Percentiles rank a stretch among this genome's conserved stretches.
phyloP scores from a whole-genome alignment of 2,888 invertebrate genomes.

The Minunthozetes semirufus region DNA sequence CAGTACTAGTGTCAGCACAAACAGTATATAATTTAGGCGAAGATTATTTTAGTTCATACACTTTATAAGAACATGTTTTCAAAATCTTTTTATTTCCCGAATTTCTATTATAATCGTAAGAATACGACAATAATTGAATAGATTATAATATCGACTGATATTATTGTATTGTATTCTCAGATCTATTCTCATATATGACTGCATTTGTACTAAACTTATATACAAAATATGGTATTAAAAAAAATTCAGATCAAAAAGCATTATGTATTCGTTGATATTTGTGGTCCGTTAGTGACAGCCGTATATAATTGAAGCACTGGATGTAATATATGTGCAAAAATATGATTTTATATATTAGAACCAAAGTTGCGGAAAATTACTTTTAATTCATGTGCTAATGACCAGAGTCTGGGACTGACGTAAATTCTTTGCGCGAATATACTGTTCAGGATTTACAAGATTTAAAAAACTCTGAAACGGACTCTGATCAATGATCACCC shows the following conservation, averaged over 20 bases:
- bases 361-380: constrained; percentile 32
- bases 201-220: constrained; percentile 8
- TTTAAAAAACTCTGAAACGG: background rate
- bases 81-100: background rate
- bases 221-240: constrained; percentile 17
- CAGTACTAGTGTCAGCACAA: too few species aligned
- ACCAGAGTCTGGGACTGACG: constrained; percentile 14
- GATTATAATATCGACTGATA: background rate
- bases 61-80: too few species aligned
- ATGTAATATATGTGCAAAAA: constrained; percentile 31
- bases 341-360: constrained; percentile 20
- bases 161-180: background rate
- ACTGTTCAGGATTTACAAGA: constrained; percentile 2
- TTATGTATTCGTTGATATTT: constrained; percentile 14
- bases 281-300: constrained; percentile 27
- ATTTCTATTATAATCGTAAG: background rate
- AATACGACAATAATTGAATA: constrained; percentile 16
- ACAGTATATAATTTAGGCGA: too few species aligned
- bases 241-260: constrained; percentile 14
- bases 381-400: constrained; percentile 32
- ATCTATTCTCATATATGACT: constrained; percentile 2
- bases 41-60: too few species aligned
- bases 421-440: constrained; percentile 13
- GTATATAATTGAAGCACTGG: constrained; percentile 21
- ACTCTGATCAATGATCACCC: too few species aligned